phyloP scores from a whole-genome alignment of 1,140 invertebrate genomes.

The Cyclina sinensis region DNA sequence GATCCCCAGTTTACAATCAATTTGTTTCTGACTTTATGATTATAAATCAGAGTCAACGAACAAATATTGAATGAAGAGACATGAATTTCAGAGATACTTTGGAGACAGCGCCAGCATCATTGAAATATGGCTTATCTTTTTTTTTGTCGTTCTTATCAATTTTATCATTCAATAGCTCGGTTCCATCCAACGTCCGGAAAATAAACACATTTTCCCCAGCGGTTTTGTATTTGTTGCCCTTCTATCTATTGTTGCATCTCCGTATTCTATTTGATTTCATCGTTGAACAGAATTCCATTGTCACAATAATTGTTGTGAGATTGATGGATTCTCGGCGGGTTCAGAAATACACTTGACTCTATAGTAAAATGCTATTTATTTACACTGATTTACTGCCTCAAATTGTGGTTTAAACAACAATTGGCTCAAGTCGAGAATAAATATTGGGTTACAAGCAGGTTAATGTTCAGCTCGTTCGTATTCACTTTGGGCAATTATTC shows the following conservation, averaged over 20 bases:
- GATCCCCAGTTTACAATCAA: conserved; percentile 56
- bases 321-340: conserved; percentile 40
- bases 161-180: conserved; percentile 4
- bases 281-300: conserved; percentile 44
- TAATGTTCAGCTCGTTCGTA: neutral
- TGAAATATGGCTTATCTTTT: conserved; percentile 44
- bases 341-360: neutral
- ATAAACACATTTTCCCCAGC: conserved; percentile 15
- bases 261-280: conserved; percentile 42
- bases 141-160: conserved; percentile 40
- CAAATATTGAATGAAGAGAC: conserved; percentile 60
- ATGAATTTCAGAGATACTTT: conserved; percentile 12
- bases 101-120: neutral
- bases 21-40: conserved; percentile 61
- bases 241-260: conserved; percentile 23
- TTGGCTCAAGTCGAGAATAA: conserved; percentile 45
- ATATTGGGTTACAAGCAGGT: conserved; percentile 29
- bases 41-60: conserved; percentile 50
- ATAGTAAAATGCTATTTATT: conserved; percentile 60
- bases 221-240: conserved; percentile 30
- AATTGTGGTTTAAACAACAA: conserved; percentile 39
- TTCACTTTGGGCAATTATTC: conserved; percentile 11
- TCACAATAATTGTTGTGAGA: conserved; percentile 19
- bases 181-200: conserved; percentile 30
- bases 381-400: conserved; percentile 50